These are phyloP conservation scores for Drosophila punjabiensis DNA, from an alignment of 1,140 invertebrate genomes.

Conservation along the genomic window DNA sequence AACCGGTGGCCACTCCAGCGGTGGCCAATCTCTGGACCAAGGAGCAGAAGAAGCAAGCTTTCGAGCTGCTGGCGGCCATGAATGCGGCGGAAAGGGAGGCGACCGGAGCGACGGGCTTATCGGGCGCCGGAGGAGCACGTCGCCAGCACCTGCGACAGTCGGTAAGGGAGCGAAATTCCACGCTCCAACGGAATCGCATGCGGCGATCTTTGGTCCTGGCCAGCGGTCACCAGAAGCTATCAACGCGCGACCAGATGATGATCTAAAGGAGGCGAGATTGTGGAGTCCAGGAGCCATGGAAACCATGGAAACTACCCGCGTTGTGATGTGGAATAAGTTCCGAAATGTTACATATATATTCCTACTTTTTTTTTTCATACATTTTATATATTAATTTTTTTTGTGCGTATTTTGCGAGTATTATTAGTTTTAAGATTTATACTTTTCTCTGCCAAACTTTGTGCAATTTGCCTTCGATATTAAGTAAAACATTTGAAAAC, in stretches of 20 bases:
- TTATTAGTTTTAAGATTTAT: constrained; percentile 28
- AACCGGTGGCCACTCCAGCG: constrained; percentile 45
- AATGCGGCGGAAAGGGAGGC: constrained; percentile 77
- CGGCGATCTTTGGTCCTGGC: constrained; percentile 66
- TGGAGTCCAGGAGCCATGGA: constrained; percentile 29
- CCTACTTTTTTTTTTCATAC: constrained; percentile 34
- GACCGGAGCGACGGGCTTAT: neutral
- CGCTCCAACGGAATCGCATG: constrained; percentile 69
- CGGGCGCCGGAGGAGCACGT: constrained; percentile 19
- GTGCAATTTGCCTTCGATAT: constrained; percentile 35
- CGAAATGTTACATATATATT: constrained; percentile 29
- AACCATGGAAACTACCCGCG: constrained; percentile 54
- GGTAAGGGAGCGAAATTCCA: constrained; percentile 69
- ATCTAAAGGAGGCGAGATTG: constrained; percentile 31
- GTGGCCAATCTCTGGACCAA: constrained; percentile 84
- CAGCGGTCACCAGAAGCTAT: constrained; percentile 42
- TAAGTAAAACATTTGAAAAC: neutral
- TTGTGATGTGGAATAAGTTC: constrained; percentile 80
- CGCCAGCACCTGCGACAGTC: constrained; percentile 72
- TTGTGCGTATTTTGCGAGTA: constrained; percentile 13
- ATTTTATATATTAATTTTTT: neutral
- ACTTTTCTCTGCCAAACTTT: constrained; percentile 17
- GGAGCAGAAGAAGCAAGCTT: constrained; percentile 86
- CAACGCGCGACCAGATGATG: constrained; percentile 66
- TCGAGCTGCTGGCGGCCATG: constrained; percentile 86